Evolutionary conservation across 2,888 invertebrate genomes (phyloP), one percentile per base, ranked within the genome.

Genomic region (Rhorus exstirpatorius): DNA sequence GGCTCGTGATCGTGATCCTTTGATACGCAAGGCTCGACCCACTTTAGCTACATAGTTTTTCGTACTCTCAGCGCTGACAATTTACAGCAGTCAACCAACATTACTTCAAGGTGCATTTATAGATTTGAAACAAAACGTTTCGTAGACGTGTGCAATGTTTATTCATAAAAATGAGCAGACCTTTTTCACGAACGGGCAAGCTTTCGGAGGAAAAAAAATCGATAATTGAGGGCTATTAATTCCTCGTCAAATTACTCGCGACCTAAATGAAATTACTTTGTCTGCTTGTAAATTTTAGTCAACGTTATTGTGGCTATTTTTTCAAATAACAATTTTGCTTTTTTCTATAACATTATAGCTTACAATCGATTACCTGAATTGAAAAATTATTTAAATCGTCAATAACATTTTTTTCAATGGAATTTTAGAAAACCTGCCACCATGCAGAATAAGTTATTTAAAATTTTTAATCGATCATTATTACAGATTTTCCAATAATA

Each of bases 11-110:
- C 55, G 49, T 31, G 71, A 67, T 67, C 51, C 53, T 77, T 67
- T 60, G 71, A 77, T 53, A 67, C 65, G 49, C 49, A 49, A 65
- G 7, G 17, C 49, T 35, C 49, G 35, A 31, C 10, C 35, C 70
- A 53, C 60, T 65, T 72, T 60, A 38, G 24, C 44, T 24, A 44
- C 53, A 31, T 44, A 72, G 51, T 35, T 68, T 72, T 77, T 60
- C 21, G n/a, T 58, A 44, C 10, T 26, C 17, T 14, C 35, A 24
- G 46, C 14, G 7, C 46, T 41, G 35, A 19, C 38, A 31, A 49
- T 58, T 81, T 76, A 24, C 58, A 12, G 17, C 17, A 31, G 17
- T 49, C 17, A 53, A 44, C 41, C 8, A 61, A 55, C 31, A 46
- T 17, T 55, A 10, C 14, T 24, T 8, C 6, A 10, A 10, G 14